phyloP scores from a whole-genome alignment of 2,113 vertebrate species.

The Accipiter cooperii region DNA sequence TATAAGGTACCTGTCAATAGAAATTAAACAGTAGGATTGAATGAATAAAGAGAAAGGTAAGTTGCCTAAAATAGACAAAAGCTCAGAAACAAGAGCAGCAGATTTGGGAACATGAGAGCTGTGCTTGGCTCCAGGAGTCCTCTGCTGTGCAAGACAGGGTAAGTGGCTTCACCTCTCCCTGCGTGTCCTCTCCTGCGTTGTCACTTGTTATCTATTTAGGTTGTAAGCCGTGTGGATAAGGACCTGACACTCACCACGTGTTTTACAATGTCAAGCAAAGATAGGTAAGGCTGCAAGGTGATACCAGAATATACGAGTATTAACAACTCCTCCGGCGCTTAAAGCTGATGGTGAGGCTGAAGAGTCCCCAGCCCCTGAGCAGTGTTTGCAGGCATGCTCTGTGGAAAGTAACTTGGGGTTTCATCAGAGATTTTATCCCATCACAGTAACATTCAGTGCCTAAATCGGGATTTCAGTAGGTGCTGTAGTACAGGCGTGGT shows the following conservation, averaged over 20 bases:
- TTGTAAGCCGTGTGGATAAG: no score
- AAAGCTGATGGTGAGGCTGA: neutral
- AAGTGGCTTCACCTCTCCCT: neutral
- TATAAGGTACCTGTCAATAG: neutral
- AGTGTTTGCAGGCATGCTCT: accelerated
- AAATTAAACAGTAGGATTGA: neutral
- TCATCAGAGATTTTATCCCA: neutral
- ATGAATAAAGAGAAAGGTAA: neutral
- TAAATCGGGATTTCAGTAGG: neutral
- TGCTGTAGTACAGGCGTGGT: neutral
- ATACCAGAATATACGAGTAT: neutral
- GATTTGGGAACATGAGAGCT: neutral
- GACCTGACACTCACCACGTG: accelerated
- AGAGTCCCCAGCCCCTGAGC: neutral
- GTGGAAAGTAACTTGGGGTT: neutral
- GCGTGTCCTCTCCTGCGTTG: neutral
- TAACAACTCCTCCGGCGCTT: accelerated
- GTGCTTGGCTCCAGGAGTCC: neutral
- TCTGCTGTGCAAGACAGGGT: neutral
- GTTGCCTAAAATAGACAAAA: neutral
- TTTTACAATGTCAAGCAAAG: neutral
- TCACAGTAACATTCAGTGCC: neutral
- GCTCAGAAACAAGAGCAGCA: neutral
- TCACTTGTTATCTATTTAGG: neutral
- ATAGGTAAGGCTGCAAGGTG: neutral